Evolutionary conservation across 1,140 invertebrate species (phyloP), one percentile per base, ranked within the genome.

Genomic region (Apis cerana): DNA sequence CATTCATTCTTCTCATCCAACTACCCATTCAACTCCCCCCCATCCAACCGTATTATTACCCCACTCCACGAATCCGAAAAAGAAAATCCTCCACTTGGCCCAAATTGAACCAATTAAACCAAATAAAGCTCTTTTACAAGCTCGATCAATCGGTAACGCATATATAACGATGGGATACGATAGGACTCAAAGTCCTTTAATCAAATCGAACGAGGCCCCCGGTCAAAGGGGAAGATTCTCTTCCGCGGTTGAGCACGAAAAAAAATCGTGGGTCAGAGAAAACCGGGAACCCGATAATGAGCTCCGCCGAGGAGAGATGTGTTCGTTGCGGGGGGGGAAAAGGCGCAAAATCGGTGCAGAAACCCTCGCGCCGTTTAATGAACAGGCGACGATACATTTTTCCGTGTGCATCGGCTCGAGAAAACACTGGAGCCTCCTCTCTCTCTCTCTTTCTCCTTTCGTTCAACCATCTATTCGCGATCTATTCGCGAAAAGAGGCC

Each of bases 351-450:
- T 3, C 19, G 54, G 43, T 21, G 27, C 27, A 62, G 21, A 65
- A 64, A 62, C 43, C 0, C 17, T 11, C 58, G 52, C 23, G 52
- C 11, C 43, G 27, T 58, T 67, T 72, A 64, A 65, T 67, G 70
- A 19, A 59, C n/a, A n/a, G 33, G n/a, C 78, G 52, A 27, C 52
- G 61, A 67, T 65, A 65, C 79, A 67, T 75, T 81, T 58, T 67
- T 52, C 71, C 56, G 59, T 23, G 52, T 72, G 69, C 78, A 74
- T 80, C 70, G 11, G 21, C 77, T 50, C 79, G 33, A 50, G 58
- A 43, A 7, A n/a, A 15, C 62, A 48, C 19, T 59, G 12, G n/a
- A 12, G 48, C 13, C 52, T 23, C 4, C n/a, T 12, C 52, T 54
- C 52, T 4, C 52, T 4, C 52, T 12, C 52, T 12, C 52, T 3